Conservation (phyloP, 2,888 invertebrate species). For the Drosophila subquinaria region DNA sequence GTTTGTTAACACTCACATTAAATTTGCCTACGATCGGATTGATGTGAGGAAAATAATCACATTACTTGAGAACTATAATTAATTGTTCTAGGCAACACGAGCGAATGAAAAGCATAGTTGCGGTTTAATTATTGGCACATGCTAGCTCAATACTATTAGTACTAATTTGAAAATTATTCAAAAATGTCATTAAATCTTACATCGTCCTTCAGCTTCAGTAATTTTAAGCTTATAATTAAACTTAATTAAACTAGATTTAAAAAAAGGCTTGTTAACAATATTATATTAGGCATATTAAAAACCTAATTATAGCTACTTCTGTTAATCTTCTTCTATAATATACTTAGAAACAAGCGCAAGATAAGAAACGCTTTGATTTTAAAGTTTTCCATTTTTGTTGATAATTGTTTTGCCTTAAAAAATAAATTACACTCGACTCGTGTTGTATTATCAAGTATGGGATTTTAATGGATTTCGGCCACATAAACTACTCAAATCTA, state of each 20-base stretch:
- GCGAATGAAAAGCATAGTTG: neutral
- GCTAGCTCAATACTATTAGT: neutral
- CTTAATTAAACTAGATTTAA: neutral
- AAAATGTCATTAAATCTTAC: neutral
- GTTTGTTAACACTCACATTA: conserved; percentile 1
- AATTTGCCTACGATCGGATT: neutral
- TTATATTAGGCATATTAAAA: no score
- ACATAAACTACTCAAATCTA: conserved; percentile 1
- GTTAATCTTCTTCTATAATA: conserved; percentile 14
- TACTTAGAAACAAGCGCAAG: conserved; percentile 2
- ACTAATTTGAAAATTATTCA: neutral
- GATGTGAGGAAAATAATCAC: neutral
- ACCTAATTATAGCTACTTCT: neutral
- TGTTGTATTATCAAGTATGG: conserved; percentile 1
- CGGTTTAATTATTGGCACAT: neutral
- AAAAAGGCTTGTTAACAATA: no score
- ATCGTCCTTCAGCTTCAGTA: neutral
- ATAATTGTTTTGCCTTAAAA: neutral
- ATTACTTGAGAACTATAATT: conserved; percentile 28
- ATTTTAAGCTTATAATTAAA: neutral
- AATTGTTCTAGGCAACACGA: conserved; percentile 30
- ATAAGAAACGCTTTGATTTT: conserved; percentile 9
- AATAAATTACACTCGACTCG: neutral
- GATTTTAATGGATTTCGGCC: conserved; percentile 10
- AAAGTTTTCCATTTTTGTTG: neutral